These are phyloP conservation scores for Ditylenchus weischeri DNA, from an alignment of 2,888 invertebrate species.

Conservation along the genomic window DNA sequence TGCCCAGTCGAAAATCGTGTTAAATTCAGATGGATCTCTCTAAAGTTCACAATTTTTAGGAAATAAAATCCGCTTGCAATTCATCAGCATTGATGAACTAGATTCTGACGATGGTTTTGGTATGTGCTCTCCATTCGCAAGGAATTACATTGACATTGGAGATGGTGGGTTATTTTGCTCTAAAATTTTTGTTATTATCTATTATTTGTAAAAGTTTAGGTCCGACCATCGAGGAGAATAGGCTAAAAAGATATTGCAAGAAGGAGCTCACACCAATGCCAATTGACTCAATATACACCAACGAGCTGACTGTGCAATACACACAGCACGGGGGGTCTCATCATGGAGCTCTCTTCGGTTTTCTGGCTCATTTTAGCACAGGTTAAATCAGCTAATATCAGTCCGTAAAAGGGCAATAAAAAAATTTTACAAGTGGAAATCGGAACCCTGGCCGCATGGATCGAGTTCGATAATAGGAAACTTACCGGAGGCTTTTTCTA, in stretches of 20 bases:
- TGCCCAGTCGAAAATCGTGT: too few species aligned
- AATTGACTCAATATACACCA: constrained; percentile 37
- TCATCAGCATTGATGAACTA: constrained; percentile 49
- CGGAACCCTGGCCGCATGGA: too few species aligned
- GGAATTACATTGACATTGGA: constrained; percentile 46
- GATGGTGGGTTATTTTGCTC: constrained; percentile 21
- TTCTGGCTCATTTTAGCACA: constrained; percentile 51
- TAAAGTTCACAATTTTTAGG: constrained; percentile 30
- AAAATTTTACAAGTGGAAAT: constrained; percentile 1
- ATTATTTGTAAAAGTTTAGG: too few species aligned
- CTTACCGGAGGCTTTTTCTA: too few species aligned
- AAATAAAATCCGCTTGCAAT: constrained; percentile 45
- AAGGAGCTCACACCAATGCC: constrained; percentile 42
- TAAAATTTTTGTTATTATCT: too few species aligned
- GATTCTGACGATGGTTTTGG: constrained; percentile 43
- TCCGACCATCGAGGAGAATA: constrained; percentile 17
- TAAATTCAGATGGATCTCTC: too few species aligned
- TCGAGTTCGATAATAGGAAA: too few species aligned
- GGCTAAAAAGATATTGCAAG: constrained; percentile 41
- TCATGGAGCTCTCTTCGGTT: constrained; percentile 46
- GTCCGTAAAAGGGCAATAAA: not conserved
- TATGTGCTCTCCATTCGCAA: constrained; percentile 47
- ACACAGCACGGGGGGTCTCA: constrained; percentile 39
- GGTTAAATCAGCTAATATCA: constrained; percentile 27
- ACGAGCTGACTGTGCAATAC: constrained; percentile 44